Percentiles rank a stretch among this genome's conserved stretches.
These are phyloP conservation scores for Ailurus styani DNA, from an alignment of 2,113 vertebrate genomes.

Conservation along the genomic window DNA sequence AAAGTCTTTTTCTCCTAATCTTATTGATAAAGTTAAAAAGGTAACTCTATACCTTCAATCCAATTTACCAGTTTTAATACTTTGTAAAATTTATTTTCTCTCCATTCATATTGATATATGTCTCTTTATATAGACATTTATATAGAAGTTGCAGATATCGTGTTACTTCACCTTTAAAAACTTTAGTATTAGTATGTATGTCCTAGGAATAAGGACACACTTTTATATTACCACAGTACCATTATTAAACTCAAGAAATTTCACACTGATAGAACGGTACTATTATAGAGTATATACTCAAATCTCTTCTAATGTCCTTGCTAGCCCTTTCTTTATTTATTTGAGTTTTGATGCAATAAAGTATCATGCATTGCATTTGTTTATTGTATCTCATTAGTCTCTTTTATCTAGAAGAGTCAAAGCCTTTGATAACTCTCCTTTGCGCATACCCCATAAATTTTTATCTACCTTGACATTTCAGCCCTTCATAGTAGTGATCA, in stretches of 20 bases:
- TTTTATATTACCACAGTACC: not conserved
- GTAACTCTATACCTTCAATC: not conserved
- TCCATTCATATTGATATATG: not conserved
- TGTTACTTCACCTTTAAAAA: not conserved
- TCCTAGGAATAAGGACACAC: not conserved
- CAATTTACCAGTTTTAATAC: not conserved
- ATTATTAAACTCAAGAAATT: not conserved
- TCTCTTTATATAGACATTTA: not conserved
- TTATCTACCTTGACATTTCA: not conserved
- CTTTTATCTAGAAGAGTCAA: constrained; percentile 6
- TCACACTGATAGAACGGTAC: not conserved
- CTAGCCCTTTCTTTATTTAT: not conserved
- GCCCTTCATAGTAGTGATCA: not conserved
- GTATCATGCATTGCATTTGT: not conserved
- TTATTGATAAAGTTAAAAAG: not conserved
- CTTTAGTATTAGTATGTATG: not conserved
- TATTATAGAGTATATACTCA: not conserved
- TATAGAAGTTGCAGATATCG: not conserved
- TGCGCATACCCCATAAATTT: not conserved
- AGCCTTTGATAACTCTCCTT: not conserved
- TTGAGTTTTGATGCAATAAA: not conserved
- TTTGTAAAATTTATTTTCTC: not conserved
- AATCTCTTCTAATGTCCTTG: not conserved
- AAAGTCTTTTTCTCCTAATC: not conserved
- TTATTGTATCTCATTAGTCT: not conserved